Base-by-base conservation (phyloP, 2,113 vertebrate species). In the Fregetta grallaria region DNA sequence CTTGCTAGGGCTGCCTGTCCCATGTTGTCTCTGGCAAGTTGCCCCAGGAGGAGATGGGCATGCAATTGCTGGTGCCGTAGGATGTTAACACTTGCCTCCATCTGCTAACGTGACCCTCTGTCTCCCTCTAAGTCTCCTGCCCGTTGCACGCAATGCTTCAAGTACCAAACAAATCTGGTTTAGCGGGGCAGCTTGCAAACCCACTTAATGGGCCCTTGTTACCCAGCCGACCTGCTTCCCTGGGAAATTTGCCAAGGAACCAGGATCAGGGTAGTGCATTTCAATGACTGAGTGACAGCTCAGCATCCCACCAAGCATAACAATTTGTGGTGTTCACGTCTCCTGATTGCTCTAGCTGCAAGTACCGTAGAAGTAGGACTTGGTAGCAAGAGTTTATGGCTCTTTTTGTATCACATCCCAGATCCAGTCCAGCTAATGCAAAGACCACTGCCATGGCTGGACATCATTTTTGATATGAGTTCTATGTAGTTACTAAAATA, bases 131-230 rank as follows among this genome's bases (percentile, higher is more conserved):
- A 30, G 36, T 8, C 63, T 73, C 74, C 53, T 59, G 53, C 47
- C 55, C 8, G 0, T 25, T 4, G 40, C 22, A 3, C 0, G 0
- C 47, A 21, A 4, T n/a, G 59, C 55, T 75, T 52, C 19, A 11
- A 25, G 59, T 4, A 27, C 62, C 74, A 45, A 6, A 40, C 32
- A 23, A 38, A 22, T 1, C 22, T 29, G 34, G 15, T 62, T 76
- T 36, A 66, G 55, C 71, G 21, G 76, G 72, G 55, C 79, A 81
- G 59, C 56, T 77, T 58, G 47, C 56, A 90, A 79, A 88, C 17
- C 30, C 29, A 6, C 34, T 22, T 5, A 36, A 18, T 4, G 32
- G 65, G 56, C n/a, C 53, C 72, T 77, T 47, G 67, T 61, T 79
- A 20, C 23, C 50, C 83, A 7, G 9, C 20, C 2, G 3, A n/a